phyloP scores from a whole-genome alignment of 2,113 vertebrate species.

The Campylorhamphus procurvoides region DNA sequence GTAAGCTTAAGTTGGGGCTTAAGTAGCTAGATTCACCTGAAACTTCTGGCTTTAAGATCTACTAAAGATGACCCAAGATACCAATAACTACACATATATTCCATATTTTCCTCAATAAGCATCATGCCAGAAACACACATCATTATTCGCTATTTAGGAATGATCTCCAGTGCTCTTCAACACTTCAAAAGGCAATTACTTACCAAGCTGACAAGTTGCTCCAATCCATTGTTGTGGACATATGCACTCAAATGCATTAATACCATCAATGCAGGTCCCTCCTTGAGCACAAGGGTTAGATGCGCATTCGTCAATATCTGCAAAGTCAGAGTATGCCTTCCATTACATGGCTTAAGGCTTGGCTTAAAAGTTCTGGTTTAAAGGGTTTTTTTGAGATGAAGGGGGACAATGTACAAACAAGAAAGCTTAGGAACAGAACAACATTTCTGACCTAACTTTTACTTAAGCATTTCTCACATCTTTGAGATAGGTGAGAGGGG shows the following conservation, averaged over 20 bases:
- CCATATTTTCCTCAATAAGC: neutral
- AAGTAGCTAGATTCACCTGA: neutral
- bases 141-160: neutral
- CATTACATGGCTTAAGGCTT: neutral
- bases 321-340: neutral
- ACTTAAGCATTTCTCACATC: neutral
- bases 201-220: slow-evolving; percentile 93
- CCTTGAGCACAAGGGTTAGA: slow-evolving; percentile 89
- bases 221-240: slow-evolving; percentile 92
- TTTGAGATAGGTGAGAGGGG: neutral
- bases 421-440: neutral
- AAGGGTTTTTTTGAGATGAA: neutral
- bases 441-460: neutral
- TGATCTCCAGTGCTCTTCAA: neutral
- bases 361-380: neutral
- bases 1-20: neutral
- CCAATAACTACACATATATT: neutral
- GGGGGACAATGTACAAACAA: neutral
- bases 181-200: neutral
- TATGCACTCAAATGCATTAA: slow-evolving; percentile 91
- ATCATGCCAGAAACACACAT: neutral
- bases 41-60: neutral
- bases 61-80: neutral
- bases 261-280: slow-evolving; percentile 89
- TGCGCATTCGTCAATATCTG: slow-evolving; percentile 92